Evolutionary conservation across 2,113 vertebrate genomes (phyloP).

Genomic region (Crotalus tigris): DNA sequence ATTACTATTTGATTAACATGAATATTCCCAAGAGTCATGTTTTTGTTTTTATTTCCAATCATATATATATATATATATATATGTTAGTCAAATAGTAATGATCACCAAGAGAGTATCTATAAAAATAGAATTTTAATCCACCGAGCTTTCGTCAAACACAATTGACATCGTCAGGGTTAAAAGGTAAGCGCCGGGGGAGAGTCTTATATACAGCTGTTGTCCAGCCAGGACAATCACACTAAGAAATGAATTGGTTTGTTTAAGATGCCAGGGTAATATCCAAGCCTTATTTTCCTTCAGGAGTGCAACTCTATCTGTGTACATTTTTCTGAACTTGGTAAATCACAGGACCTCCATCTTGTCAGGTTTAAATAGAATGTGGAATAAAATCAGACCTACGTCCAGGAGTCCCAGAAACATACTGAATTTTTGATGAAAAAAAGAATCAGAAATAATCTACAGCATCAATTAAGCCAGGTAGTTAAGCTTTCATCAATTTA

Average conservation of each 20-base stretch:
- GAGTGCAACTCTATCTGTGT: not conserved
- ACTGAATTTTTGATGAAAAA: not conserved
- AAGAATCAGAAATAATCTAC: not conserved
- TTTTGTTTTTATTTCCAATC: too few relatives aligned
- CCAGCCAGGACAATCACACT: not conserved
- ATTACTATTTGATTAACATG: too few relatives aligned
- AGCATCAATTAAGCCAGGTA: not conserved
- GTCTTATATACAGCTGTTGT: too few relatives aligned
- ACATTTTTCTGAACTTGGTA: not conserved
- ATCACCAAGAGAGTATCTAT: too few relatives aligned
- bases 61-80: too few relatives aligned
- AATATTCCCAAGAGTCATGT: too few relatives aligned
- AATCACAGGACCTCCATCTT: not conserved
- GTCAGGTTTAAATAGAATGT: not conserved
- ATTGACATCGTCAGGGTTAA: too few relatives aligned
- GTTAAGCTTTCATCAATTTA: not conserved
- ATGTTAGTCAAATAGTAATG: too few relatives aligned
- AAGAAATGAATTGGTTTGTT: too few relatives aligned
- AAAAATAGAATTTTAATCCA: too few relatives aligned
- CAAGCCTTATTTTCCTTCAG: not conserved
- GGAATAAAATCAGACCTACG: not conserved
- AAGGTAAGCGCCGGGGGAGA: too few relatives aligned
- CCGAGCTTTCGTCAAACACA: too few relatives aligned
- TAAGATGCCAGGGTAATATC: not conserved
- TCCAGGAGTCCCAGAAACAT: not conserved